Evolutionary conservation across 2,888 invertebrate species (phyloP), one percentile per base, ranked within the genome.

Genomic region (Andrena flavipes): DNA sequence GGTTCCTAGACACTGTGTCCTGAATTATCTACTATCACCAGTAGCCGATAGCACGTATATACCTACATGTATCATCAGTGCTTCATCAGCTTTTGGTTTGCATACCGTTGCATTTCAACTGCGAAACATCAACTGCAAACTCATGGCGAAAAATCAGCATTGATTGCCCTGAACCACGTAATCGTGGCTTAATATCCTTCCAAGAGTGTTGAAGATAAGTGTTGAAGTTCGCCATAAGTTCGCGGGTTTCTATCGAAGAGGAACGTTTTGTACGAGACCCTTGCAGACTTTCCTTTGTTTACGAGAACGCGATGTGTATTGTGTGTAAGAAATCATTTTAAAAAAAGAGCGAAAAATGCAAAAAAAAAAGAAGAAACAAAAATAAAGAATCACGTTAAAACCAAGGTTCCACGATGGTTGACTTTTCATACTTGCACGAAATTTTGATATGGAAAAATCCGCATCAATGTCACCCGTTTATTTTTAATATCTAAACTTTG

Each of bases 401-500:
- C 65, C 56, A 69, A 82, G 75, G 71, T 78, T 82, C 64, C 75
- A 74, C 68, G 68, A 75, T 60, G 64, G 65, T 77, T 67, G 68
- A 82, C 63, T 76, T 84, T 84, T 82, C 84, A 76, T 82, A 84
- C 64, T 59, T 78, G 72, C 82, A 79, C 72, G 82, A 76, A 75
- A 76, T 84, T 79, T 84, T 82, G 84, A 84, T 84, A 84, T 79
- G 64, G 69, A 78, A 72, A 75, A 69, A 74, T 48, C 59, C 59
- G 71, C 73, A 81, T 77, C 67, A 71, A 76, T 68, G 73, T 71
- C 65, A 67, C 59, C 67, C 56, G 49, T 8, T 75, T 82, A 77
- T 60, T 71, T 77, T 77, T 78, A 73, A 76, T 81, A 74, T 70
- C 10, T 63, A 59, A 23, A 72, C 70, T 77, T 84, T 76, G 70